Evolutionary conservation across 2,113 vertebrate genomes (phyloP).

Genomic region (Eulemur macaco): DNA sequence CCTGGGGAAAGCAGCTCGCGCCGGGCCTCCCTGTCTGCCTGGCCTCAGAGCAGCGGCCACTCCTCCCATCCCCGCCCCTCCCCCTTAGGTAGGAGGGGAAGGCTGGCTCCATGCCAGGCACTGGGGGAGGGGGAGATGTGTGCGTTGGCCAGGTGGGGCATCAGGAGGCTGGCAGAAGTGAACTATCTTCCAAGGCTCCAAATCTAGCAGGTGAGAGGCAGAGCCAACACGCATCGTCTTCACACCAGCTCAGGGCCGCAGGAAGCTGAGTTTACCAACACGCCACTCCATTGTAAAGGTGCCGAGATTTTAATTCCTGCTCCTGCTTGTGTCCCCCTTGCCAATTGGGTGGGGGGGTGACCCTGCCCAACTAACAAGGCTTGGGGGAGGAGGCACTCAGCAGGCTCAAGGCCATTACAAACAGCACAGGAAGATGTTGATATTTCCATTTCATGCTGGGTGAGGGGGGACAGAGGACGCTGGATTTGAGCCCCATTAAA

Average conservation of each 20-base stretch:
- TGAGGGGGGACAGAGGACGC: neutral
- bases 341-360: neutral
- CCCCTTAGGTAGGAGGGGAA: neutral
- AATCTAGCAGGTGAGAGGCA: neutral
- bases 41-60: too few species aligned
- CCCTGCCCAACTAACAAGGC: neutral
- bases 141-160: neutral
- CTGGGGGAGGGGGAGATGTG: neutral
- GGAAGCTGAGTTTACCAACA: neutral
- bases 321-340: neutral
- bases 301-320: neutral
- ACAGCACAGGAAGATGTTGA: slow-evolving; percentile 12
- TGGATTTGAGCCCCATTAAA: slow-evolving; percentile 37
- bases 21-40: neutral
- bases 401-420: slow-evolving; percentile 6
- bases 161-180: neutral
- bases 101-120: neutral
- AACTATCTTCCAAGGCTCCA: neutral
- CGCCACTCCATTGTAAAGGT: neutral
- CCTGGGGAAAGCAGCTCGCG: neutral
- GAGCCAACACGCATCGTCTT: neutral
- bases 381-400: neutral
- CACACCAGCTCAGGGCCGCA: neutral
- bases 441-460: slow-evolving; percentile 60
- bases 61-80: too few species aligned